These are phyloP conservation scores for Kryptolebias ocellatus DNA, from an alignment of 2,797 vertebrate genomes.

Conservation along the genomic window DNA sequence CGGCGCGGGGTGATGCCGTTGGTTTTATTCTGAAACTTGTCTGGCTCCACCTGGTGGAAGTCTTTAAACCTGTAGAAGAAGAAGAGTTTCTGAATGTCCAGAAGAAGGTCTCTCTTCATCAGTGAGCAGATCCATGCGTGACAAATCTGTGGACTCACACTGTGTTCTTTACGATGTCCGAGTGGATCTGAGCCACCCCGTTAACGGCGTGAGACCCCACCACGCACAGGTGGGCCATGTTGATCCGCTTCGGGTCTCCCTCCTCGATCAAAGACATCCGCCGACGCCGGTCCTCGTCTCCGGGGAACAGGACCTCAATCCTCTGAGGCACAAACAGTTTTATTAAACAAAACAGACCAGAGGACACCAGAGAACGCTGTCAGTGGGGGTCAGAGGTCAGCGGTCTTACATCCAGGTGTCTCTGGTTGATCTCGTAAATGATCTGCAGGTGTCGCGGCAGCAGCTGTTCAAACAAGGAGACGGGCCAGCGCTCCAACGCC, in stretches of 20 bases:
- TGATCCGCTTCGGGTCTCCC: constrained; percentile 88
- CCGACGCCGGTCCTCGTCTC: constrained; percentile 62
- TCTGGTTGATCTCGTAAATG: constrained; percentile 92
- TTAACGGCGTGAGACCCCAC: constrained; percentile 93
- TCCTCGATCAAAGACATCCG: constrained; percentile 94
- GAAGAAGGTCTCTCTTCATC: too few species aligned
- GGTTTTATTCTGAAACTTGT: constrained; percentile 94
- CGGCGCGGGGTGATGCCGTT: constrained; percentile 92
- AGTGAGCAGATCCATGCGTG: too few species aligned
- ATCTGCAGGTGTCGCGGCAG: constrained; percentile 91
- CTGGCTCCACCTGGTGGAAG: constrained; percentile 84
- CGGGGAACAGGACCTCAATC: too few species aligned
- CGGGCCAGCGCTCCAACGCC: constrained; percentile 92
- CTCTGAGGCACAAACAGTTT: too few species aligned
- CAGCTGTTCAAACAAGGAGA: constrained; percentile 87
- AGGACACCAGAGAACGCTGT: too few species aligned
- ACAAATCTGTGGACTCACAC: constrained; percentile 75
- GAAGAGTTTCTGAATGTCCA: not conserved
- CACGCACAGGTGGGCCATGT: constrained; percentile 96
- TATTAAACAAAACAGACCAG: not conserved
- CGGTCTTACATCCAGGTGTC: constrained; percentile 86
- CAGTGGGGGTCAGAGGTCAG: not conserved
- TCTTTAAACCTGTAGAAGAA: constrained; percentile 74
- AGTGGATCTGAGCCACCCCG: constrained; percentile 94
- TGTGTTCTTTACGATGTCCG: constrained; percentile 90